These are phyloP conservation scores for Todus mexicanus DNA, from an alignment of 2,797 vertebrate genomes.

Conservation along the genomic window DNA sequence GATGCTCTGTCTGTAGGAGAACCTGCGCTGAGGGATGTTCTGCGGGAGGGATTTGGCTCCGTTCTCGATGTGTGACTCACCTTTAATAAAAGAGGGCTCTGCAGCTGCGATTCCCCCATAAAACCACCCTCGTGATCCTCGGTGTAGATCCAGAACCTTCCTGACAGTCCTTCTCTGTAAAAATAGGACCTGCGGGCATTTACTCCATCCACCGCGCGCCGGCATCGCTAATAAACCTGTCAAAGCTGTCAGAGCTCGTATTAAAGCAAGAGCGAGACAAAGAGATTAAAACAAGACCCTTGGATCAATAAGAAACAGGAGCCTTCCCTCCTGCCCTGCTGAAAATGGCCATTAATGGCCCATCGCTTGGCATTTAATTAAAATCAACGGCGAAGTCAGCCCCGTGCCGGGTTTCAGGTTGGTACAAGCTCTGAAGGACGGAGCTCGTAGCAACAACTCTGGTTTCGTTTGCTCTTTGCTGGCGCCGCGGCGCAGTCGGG, in stretches of 20 bases:
- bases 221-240: background rate
- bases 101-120: background rate
- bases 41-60: background rate
- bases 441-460: background rate
- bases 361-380: background rate
- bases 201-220: background rate
- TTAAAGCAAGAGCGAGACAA: background rate
- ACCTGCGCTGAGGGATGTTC: fast-evolving
- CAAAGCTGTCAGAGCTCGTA: background rate
- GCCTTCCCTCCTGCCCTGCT: background rate
- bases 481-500: background rate
- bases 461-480: background rate
- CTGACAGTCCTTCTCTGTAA: background rate
- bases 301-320: background rate
- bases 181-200: background rate
- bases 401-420: background rate
- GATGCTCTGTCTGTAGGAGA: fast-evolving
- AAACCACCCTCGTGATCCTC: background rate
- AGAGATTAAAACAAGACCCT: background rate
- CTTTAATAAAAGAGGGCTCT: background rate
- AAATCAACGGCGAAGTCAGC: background rate
- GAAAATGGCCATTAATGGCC: background rate
- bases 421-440: background rate
- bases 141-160: background rate
- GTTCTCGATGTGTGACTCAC: background rate